A percentile compares a stretch with the other conserved stretches of the same genome.
These are phyloP conservation scores for Contarinia nasturtii DNA, from an alignment of 1,140 invertebrate genomes.

Conservation along the genomic window DNA sequence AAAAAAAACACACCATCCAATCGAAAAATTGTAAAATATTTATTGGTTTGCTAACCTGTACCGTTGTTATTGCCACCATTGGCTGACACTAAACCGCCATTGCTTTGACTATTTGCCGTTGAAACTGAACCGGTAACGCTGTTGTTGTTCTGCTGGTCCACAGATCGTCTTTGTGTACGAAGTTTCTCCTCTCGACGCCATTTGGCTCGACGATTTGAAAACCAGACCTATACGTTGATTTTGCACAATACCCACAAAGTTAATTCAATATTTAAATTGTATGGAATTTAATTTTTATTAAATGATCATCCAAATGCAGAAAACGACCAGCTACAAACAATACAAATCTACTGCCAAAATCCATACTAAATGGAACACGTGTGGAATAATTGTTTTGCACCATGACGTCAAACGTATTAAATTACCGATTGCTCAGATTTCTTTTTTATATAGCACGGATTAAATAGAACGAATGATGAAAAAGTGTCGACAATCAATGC, in stretches of 20 bases:
- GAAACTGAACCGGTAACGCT: slow-evolving; percentile 4
- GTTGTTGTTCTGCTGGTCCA: slow-evolving; percentile 25
- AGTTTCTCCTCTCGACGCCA: slow-evolving; percentile 97
- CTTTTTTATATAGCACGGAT: too few relatives aligned
- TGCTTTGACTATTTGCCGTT: neutral
- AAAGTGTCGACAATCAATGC: too few relatives aligned
- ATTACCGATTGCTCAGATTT: too few relatives aligned
- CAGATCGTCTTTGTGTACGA: slow-evolving; percentile 62
- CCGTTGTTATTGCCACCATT: slow-evolving; percentile 4
- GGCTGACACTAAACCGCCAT: neutral
- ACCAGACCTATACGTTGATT: slow-evolving; percentile 66
- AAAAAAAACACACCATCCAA: too few relatives aligned
- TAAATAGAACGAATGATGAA: too few relatives aligned
- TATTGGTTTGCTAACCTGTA: slow-evolving; percentile 1
- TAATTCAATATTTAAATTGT: neutral
- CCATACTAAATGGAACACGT: too few relatives aligned
- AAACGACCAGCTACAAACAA: neutral
- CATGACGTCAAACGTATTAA: too few relatives aligned
- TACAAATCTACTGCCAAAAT: too few relatives aligned
- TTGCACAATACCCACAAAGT: neutral
- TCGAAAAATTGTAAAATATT: too few relatives aligned
- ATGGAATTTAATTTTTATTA: neutral
- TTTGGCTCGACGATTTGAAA: slow-evolving; percentile 95
- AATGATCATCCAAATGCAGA: neutral
- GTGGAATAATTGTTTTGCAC: too few relatives aligned